Evolutionary conservation across 2,888 invertebrate species (phyloP).

Genomic region (Ceratothoa steindachneri): DNA sequence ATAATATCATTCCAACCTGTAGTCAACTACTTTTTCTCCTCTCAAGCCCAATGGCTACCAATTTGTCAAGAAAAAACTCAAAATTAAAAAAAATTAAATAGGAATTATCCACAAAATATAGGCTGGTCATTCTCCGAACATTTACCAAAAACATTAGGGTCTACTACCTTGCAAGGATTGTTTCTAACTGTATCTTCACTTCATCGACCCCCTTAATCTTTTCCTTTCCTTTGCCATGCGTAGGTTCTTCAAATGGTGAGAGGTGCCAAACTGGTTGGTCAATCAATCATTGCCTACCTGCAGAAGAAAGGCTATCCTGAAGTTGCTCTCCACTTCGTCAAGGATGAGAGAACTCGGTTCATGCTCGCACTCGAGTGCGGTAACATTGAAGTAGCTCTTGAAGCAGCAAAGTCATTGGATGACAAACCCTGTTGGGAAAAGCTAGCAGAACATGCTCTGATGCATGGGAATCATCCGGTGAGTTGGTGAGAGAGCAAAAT

Average conservation of each 20-base stretch:
- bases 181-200: too few relatives aligned
- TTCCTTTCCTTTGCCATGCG: neutral
- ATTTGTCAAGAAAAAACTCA: too few relatives aligned
- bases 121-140: too few relatives aligned
- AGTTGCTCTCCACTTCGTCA: constrained; percentile 97
- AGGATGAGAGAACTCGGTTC: constrained; percentile 95
- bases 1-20: too few relatives aligned
- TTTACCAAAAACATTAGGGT: too few relatives aligned
- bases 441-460: constrained; percentile 84
- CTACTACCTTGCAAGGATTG: too few relatives aligned
- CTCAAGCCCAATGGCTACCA: too few relatives aligned
- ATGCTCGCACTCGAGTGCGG: constrained; percentile 95
- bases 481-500: too few relatives aligned
- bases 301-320: constrained; percentile 99
- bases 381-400: constrained; percentile 94
- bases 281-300: constrained; percentile 96
- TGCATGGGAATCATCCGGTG: constrained; percentile 90
- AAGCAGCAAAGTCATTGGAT: constrained; percentile 90
- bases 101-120: too few relatives aligned
- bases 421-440: constrained; percentile 94
- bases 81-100: too few relatives aligned
- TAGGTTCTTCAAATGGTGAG: constrained; percentile 79
- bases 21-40: too few relatives aligned
- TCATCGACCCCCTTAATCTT: too few relatives aligned
- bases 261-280: constrained; percentile 92